These are phyloP conservation scores for Tupiocoris notatus DNA, from an alignment of 2,888 invertebrate genomes.

Conservation along the genomic window DNA sequence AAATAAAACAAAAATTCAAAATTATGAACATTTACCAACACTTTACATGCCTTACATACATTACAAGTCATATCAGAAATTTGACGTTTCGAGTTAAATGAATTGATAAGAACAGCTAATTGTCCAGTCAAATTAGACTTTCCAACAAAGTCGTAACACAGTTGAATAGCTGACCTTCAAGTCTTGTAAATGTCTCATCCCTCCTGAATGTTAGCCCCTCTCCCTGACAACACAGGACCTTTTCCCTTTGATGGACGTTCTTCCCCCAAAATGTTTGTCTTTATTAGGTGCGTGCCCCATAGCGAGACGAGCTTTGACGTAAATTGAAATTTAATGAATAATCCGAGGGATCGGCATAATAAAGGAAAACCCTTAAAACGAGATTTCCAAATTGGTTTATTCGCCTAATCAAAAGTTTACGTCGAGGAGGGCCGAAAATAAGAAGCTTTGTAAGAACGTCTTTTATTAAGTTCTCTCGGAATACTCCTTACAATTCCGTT, in stretches of 20 bases:
- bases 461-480: neutral
- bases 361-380: neutral
- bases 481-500: too few relatives aligned
- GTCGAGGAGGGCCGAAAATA: neutral
- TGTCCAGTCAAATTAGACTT: too few relatives aligned
- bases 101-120: too few relatives aligned
- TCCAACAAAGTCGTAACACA: too few relatives aligned
- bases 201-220: too few relatives aligned
- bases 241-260: conserved; percentile 12
- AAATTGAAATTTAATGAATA: conserved; percentile 34
- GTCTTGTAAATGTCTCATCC: conserved; percentile 23
- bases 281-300: conserved; percentile 21
- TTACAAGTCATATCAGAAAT: too few relatives aligned
- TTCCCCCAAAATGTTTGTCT: neutral
- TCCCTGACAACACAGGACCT: neutral
- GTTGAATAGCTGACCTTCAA: conserved; percentile 3
- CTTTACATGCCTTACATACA: too few relatives aligned
- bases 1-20: too few relatives aligned
- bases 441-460: neutral
- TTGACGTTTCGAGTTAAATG: too few relatives aligned
- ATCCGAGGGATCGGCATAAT: neutral
- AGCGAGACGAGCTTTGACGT: conserved; percentile 22
- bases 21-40: too few relatives aligned
- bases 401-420: neutral
- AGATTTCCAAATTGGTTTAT: neutral